These are phyloP conservation scores for Imbricaverruca yamaguchii DNA, from an alignment of 2,888 invertebrate species.

Conservation along the genomic window DNA sequence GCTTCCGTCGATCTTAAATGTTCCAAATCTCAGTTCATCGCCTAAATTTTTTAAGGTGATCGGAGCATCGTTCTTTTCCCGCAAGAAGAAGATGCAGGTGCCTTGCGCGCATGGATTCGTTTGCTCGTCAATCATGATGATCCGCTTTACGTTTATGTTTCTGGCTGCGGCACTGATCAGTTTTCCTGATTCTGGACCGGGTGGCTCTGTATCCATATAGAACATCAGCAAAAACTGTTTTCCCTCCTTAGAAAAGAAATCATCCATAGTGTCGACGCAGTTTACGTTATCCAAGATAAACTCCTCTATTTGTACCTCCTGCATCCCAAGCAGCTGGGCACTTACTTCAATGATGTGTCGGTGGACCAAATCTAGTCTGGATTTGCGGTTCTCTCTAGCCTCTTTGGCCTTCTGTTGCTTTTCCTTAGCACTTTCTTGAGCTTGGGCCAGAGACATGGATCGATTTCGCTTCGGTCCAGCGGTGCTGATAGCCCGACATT, in stretches of 20 bases:
- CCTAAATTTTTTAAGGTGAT: slow-evolving; percentile 59
- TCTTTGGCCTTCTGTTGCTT: background rate
- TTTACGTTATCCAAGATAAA: slow-evolving; percentile 60
- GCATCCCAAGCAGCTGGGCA: background rate
- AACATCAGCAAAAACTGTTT: slow-evolving; percentile 56
- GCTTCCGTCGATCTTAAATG: slow-evolving; percentile 39
- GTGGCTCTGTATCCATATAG: slow-evolving; percentile 57
- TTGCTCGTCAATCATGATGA: slow-evolving; percentile 57
- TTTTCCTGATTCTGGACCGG: slow-evolving; percentile 58
- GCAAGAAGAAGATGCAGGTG: slow-evolving; percentile 60
- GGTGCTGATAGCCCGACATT: background rate
- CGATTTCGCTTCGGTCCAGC: background rate
- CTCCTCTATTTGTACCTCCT: slow-evolving; percentile 51
- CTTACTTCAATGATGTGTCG: background rate
- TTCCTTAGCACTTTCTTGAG: slow-evolving; percentile 1
- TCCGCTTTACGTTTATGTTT: slow-evolving; percentile 35
- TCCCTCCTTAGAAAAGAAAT: slow-evolving; percentile 55
- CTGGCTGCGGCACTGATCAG: slow-evolving; percentile 28
- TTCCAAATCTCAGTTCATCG: slow-evolving; percentile 48
- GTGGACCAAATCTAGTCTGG: background rate
- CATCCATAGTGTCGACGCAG: slow-evolving; percentile 54
- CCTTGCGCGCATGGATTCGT: slow-evolving; percentile 51
- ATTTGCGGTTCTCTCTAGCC: background rate
- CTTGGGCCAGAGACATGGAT: background rate
- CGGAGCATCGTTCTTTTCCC: slow-evolving; percentile 51